phyloP scores from a whole-genome alignment of 2,113 vertebrate species.

The Symphodus melops region DNA sequence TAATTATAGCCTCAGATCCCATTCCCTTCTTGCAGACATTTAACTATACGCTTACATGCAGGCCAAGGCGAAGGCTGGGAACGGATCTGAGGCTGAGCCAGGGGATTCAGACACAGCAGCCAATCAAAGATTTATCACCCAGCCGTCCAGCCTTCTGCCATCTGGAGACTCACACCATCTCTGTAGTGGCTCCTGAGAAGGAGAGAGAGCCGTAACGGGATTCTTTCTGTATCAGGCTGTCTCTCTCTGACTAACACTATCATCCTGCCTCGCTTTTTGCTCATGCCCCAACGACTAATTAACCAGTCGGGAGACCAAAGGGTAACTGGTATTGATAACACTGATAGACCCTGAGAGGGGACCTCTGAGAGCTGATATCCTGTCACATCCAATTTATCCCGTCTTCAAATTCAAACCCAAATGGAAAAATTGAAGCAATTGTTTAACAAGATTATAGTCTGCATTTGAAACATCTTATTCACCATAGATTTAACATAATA shows the following conservation, averaged over 20 bases:
- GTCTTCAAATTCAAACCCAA: conserved; percentile 10
- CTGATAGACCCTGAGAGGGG: conserved; percentile 5
- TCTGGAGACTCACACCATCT: conserved; percentile 69
- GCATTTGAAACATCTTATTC: conserved; percentile 12
- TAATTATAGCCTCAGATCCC: conserved; percentile 61
- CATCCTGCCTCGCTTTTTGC: conserved; percentile 36
- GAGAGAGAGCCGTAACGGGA: conserved; percentile 42
- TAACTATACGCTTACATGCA: conserved; percentile 27
- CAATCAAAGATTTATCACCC: conserved; percentile 80
- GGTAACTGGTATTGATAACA: conserved; percentile 60
- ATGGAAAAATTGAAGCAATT: conserved; percentile 5
- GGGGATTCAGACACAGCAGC: conserved; percentile 69
- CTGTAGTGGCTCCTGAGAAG: conserved; percentile 51
- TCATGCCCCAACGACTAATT: conserved; percentile 45
- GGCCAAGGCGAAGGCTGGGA: conserved; percentile 48
- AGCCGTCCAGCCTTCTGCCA: conserved; percentile 69
- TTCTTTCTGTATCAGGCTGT: conserved; percentile 54
- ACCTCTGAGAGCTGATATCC: conserved; percentile 13
- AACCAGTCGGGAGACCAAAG: conserved; percentile 40
- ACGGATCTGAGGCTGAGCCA: conserved; percentile 59
- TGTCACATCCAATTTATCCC: conserved; percentile 31
- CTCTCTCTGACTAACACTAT: conserved; percentile 33
- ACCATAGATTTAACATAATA: conserved; percentile 12
- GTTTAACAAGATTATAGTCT: conserved; percentile 20
- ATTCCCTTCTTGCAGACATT: conserved; percentile 42